Base-by-base conservation (phyloP, 2,113 vertebrate genomes). In the Pleuronectes platessa region DNA sequence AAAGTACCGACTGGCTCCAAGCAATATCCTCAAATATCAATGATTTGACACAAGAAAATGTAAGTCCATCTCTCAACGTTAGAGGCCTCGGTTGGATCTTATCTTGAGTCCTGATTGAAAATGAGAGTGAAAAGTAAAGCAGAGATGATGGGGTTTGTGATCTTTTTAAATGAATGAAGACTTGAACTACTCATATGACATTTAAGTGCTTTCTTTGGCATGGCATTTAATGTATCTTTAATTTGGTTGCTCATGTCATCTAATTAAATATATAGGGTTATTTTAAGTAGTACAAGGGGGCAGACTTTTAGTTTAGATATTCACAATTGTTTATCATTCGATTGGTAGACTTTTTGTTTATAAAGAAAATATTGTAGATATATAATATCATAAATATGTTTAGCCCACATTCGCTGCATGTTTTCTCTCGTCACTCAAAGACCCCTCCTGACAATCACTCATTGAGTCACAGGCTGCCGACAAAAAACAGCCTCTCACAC, bases 1-100 rank as follows among this genome's bases (percentile, higher is more conserved):
- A 98, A 90, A 94, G 95, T 92, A 93, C 93, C 45, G 97, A 97
- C 92, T 99, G 97, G 97, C 95, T 99, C 85, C 95, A 95, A 90
- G 95, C 96, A 78, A 94, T 99, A 93, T 96, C 95, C 56, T 94
- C 95, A 78, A 97, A 97, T 92, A 96, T 98, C 92, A 93, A 88
- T 78, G 93, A 96, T 86, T 91, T 98, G 92, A 97, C 90, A 49
- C 95, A 95, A 78, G 96, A 97, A 91, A 96, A 95, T 86, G 97
- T 98, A 93, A 90, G 97, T 95, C 79, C 55, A 40, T 53, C 59
- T 70, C 68, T 54, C 1, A 68, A 54, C 21, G 65, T 27, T 35
- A 17, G 5, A 68, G 20, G 27, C 47, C 31, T 7, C 14, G 17
- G 10, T 26, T 20, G 15, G 31, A 53, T 71, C 26, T 26, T 51